A percentile compares a stretch with the other conserved stretches of the same genome.
Evolutionary conservation across 2,888 invertebrate species (phyloP).

Genomic region (Macrophya alboannulata): DNA sequence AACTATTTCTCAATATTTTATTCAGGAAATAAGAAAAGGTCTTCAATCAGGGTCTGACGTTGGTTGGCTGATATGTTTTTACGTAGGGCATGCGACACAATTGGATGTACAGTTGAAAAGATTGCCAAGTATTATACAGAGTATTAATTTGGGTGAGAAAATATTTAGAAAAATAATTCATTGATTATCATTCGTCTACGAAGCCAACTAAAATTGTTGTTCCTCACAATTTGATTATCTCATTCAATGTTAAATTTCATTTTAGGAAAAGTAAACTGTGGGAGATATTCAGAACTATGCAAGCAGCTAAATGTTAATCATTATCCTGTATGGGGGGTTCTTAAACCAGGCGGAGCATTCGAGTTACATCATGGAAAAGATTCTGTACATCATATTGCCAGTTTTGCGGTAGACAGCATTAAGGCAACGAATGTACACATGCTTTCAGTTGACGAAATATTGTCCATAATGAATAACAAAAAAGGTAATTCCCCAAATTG

Average conservation of each 20-base stretch:
- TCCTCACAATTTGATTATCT: background rate
- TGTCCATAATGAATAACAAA: slow-evolving; percentile 80
- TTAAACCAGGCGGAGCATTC: slow-evolving; percentile 89
- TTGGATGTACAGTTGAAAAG: slow-evolving; percentile 84
- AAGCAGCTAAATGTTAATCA: slow-evolving; percentile 82
- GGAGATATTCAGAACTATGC: slow-evolving; percentile 82
- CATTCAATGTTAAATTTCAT: slow-evolving; percentile 32
- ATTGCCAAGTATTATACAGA: slow-evolving; percentile 83
- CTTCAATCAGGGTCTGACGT: slow-evolving; percentile 74
- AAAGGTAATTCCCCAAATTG: slow-evolving; percentile 63
- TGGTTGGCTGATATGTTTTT: slow-evolving; percentile 83
- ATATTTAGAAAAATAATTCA: slow-evolving; percentile 14
- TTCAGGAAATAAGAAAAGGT: slow-evolving; percentile 73
- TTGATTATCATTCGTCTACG: background rate
- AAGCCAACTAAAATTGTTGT: background rate
- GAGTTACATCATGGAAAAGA: slow-evolving; percentile 87
- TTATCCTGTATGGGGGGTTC: slow-evolving; percentile 87
- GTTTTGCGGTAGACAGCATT: slow-evolving; percentile 85
- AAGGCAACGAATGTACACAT: slow-evolving; percentile 84
- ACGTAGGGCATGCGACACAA: slow-evolving; percentile 81
- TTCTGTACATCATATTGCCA: slow-evolving; percentile 82
- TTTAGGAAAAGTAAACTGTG: slow-evolving; percentile 86
- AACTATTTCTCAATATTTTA: slow-evolving; percentile 53
- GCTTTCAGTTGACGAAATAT: slow-evolving; percentile 84
- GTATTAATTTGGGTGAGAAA: slow-evolving; percentile 81